A percentile compares a stretch with the other conserved stretches of the same genome.
phyloP scores from a whole-genome alignment of 1,140 invertebrate genomes.

The Vanessa tameamea region DNA sequence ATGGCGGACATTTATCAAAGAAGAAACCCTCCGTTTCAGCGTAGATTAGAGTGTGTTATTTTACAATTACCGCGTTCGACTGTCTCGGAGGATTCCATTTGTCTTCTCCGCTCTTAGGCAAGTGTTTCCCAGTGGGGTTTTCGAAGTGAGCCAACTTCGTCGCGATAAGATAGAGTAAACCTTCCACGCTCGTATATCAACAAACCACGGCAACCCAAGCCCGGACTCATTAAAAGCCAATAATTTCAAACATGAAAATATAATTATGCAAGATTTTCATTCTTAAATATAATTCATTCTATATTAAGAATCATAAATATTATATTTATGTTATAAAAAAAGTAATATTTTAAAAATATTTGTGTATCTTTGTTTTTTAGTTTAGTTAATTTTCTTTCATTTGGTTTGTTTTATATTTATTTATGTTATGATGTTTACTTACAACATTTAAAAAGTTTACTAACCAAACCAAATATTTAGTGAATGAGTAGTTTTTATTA shows the following conservation, averaged over 20 bases:
- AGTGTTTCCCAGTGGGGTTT: constrained; percentile 64
- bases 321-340: too few relatives aligned
- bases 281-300: too few relatives aligned
- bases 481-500: too few relatives aligned
- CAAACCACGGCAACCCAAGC: neutral
- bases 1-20: constrained; percentile 3
- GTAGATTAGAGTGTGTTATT: constrained; percentile 43
- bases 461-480: too few relatives aligned
- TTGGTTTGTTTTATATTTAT: too few relatives aligned
- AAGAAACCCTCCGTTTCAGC: constrained; percentile 1
- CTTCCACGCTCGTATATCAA: constrained; percentile 10
- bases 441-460: too few relatives aligned
- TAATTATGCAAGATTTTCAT: too few relatives aligned
- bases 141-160: constrained; percentile 62
- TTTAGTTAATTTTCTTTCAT: too few relatives aligned
- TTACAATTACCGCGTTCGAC: constrained; percentile 50
- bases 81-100: constrained; percentile 60
- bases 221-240: constrained; percentile 5
- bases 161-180: constrained; percentile 62
- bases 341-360: too few relatives aligned
- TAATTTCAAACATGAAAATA: neutral
- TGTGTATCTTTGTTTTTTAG: too few relatives aligned
- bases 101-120: constrained; percentile 55
- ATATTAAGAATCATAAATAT: too few relatives aligned
- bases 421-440: too few relatives aligned